phyloP scores from a whole-genome alignment of 2,888 invertebrate species.

The Dicranocentrus wangi region DNA sequence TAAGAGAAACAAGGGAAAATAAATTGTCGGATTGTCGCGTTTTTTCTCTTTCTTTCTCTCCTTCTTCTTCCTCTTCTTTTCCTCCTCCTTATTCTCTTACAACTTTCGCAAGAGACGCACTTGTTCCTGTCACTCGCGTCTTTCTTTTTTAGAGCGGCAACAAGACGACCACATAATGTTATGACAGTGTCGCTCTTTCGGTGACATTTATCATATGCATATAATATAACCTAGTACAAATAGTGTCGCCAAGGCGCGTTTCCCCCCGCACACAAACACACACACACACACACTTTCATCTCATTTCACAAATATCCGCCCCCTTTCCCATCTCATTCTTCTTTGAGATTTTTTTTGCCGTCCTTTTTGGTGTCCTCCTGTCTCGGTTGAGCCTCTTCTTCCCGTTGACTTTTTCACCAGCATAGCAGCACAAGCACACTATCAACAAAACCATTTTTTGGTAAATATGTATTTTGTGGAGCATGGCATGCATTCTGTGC shows the following conservation, averaged over 20 bases:
- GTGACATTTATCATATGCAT: slow-evolving; percentile 33
- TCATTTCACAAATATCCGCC: not conserved
- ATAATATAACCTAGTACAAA: not conserved
- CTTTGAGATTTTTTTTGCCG: not conserved
- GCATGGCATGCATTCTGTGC: too few relatives aligned
- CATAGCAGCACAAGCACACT: too few relatives aligned
- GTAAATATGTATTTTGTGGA: too few relatives aligned
- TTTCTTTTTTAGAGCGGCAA: not conserved
- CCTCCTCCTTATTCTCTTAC: too few relatives aligned
- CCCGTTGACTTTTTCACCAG: too few relatives aligned
- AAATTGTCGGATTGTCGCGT: not conserved
- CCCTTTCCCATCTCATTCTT: not conserved
- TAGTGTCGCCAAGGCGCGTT: not conserved
- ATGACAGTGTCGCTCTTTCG: not conserved
- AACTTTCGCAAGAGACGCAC: not conserved
- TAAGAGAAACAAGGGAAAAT: not conserved
- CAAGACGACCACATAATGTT: not conserved
- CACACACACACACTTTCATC: not conserved
- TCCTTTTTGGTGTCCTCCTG: too few relatives aligned
- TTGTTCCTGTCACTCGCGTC: slow-evolving; percentile 14
- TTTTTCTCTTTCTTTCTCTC: not conserved
- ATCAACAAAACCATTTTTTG: too few relatives aligned
- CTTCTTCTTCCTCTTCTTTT: not conserved
- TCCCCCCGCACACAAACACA: too few relatives aligned
- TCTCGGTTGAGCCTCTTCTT: too few relatives aligned